A percentile compares a stretch with the other conserved stretches of the same genome.
phyloP scores from a whole-genome alignment of 2,888 invertebrate genomes.

The Brassicogethes aeneus region DNA sequence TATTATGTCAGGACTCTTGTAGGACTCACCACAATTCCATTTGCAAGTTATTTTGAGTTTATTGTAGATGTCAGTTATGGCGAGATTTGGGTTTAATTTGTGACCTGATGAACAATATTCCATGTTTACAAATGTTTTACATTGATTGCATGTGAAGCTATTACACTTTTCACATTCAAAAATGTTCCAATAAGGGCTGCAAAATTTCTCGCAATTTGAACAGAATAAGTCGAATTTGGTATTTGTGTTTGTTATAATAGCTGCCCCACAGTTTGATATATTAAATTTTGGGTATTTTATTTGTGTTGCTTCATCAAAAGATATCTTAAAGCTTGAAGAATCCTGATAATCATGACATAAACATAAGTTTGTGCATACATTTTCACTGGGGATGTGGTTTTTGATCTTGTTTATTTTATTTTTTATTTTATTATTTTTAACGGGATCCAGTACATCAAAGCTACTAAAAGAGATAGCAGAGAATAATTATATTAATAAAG shows the following conservation, averaged over 20 bases:
- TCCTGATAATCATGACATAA: not conserved
- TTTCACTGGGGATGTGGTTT: no score
- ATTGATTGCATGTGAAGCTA: not conserved
- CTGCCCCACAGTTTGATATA: not conserved
- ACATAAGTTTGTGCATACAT: not conserved
- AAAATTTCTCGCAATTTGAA: not conserved
- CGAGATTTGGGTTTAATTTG: not conserved
- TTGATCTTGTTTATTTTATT: no score
- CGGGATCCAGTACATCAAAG: constrained; percentile 23
- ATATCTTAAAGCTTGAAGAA: no score
- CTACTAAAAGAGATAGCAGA: constrained; percentile 27
- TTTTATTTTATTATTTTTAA: no score
- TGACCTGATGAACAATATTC: not conserved
- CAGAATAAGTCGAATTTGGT: not conserved
- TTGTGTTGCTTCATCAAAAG: not conserved
- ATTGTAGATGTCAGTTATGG: not conserved
- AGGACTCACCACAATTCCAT: not conserved
- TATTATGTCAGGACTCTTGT: not conserved
- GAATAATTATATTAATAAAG: constrained; percentile 18
- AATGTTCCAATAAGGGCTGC: not conserved
- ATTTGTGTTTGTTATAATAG: not conserved
- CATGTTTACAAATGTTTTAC: not conserved
- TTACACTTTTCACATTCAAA: not conserved
- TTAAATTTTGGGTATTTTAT: not conserved
- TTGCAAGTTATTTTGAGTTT: not conserved